Evolutionary conservation across 2,888 invertebrate genomes (phyloP).

Genomic region (Eustalomyia histrio): DNA sequence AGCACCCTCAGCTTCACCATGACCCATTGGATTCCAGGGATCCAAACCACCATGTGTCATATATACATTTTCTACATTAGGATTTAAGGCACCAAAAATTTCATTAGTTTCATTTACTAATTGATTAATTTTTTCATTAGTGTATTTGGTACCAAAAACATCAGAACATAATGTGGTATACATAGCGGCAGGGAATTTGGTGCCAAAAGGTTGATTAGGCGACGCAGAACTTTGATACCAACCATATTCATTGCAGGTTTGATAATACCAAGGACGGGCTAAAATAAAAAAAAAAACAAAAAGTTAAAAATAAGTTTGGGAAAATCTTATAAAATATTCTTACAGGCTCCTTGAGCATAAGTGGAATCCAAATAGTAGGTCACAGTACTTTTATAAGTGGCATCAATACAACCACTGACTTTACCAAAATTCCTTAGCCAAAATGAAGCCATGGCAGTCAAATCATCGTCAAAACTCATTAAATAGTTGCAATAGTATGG

Average conservation of each 20-base stretch:
- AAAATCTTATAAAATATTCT: conserved; percentile 51
- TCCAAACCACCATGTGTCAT: conserved; percentile 82
- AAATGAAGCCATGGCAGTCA: conserved; percentile 72
- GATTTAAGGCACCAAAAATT: conserved; percentile 80
- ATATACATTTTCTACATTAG: conserved; percentile 80
- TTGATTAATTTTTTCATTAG: conserved; percentile 66
- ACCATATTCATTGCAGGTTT: conserved; percentile 92
- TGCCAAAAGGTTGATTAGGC: conserved; percentile 81
- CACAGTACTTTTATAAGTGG: conserved; percentile 69
- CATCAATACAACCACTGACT: conserved; percentile 69
- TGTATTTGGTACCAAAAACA: conserved; percentile 71
- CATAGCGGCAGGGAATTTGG: conserved; percentile 72
- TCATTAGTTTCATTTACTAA: conserved; percentile 78
- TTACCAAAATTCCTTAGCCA: conserved; percentile 61
- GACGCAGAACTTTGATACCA: conserved; percentile 88
- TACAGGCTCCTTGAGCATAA: conserved; percentile 68
- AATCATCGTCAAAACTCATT: conserved; percentile 70
- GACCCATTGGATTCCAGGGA: conserved; percentile 82
- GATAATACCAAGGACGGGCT: conserved; percentile 90
- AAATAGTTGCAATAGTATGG: conserved; percentile 69
- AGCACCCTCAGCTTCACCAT: conserved; percentile 73
- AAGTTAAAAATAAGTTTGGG: neutral
- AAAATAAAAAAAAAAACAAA: conserved; percentile 38
- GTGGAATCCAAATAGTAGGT: conserved; percentile 66
- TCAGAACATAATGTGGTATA: conserved; percentile 74